Evolutionary conservation across 2,888 invertebrate genomes (phyloP), one percentile per base, ranked within the genome.

Genomic region (Euclidia mi): DNA sequence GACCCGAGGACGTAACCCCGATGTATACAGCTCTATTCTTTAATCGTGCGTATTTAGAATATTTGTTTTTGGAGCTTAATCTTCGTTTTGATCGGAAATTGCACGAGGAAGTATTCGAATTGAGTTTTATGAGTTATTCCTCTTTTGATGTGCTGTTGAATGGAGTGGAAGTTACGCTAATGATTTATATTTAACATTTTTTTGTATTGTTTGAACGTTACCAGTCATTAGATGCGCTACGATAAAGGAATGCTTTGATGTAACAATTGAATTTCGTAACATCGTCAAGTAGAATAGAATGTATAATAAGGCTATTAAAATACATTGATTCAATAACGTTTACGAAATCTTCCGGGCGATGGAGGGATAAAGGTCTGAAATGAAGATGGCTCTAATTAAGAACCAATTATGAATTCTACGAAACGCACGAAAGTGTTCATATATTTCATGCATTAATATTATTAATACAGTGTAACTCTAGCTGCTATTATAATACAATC

Each of bases 1-100:
- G 65, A 69, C 73, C 65, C 56, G 43, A 72, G 71, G 1, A 3
- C 40, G 44, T n/a, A n/a, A n/a, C n/a, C n/a, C n/a, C n/a, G n/a
- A n/a, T n/a, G n/a, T n/a, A n/a, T n/a, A n/a, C n/a, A n/a, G n/a
- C 50, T 46, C 37, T 49, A 56, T 53, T 35, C 20, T 53, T 57
- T 65, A 63, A 65, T 66, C 52, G 46, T 17, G 18, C 53, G 56
- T 63, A 58, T 57, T 63, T 55, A 53, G 34, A 59, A 60, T 56
- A 43, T 65, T 59, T 65, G 52, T 56, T 44, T n/a, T 47, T 7
- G n/a, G 38, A 28, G 45, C 40, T 55, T 35, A 40, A 56, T 56
- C 35, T 45, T 15, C 4, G 18, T 49, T 40, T 25, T 44, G 52
- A 63, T 44, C 41, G 40, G 41, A 35, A 40, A 49, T 35, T 56